Percentiles rank a stretch among this genome's conserved stretches.
Conservation (phyloP, 2,113 vertebrate species). For the Oreocharis arfaki region DNA sequence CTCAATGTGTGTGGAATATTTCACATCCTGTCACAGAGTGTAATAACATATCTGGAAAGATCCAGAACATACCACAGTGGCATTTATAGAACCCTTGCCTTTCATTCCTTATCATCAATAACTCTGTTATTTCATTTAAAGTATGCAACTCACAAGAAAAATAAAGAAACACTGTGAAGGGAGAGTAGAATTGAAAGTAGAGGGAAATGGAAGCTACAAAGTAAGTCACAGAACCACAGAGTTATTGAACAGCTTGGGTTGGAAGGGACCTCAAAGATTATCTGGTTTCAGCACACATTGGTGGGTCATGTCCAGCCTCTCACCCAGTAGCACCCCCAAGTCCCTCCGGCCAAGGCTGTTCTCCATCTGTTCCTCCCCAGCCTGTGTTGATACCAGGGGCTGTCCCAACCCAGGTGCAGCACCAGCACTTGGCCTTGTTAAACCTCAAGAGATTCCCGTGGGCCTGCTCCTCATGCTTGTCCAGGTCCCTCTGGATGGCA, state of each 20-base stretch:
- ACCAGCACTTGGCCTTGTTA: background rate
- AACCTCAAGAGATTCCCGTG: background rate
- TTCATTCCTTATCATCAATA: background rate
- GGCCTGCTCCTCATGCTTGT: fast-evolving
- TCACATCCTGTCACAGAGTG: background rate
- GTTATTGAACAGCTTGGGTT: background rate
- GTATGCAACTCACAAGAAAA: background rate
- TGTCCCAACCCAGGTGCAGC: background rate
- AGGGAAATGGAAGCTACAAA: background rate
- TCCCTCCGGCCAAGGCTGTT: background rate
- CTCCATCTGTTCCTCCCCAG: background rate
- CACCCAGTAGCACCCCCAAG: background rate
- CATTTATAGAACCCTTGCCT: background rate
- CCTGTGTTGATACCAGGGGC: fast-evolving
- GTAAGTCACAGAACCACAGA: background rate
- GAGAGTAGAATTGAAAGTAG: background rate
- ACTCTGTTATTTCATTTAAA: background rate
- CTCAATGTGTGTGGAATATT: background rate
- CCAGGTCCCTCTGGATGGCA: background rate
- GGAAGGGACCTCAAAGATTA: background rate
- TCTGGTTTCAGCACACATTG: fast-evolving
- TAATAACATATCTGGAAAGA: background rate
- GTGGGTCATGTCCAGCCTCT: background rate
- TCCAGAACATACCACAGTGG: background rate
- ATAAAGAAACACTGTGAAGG: background rate